Conservation (phyloP, 2,888 invertebrate genomes). For the Lepidocyrtoides sp. region DNA sequence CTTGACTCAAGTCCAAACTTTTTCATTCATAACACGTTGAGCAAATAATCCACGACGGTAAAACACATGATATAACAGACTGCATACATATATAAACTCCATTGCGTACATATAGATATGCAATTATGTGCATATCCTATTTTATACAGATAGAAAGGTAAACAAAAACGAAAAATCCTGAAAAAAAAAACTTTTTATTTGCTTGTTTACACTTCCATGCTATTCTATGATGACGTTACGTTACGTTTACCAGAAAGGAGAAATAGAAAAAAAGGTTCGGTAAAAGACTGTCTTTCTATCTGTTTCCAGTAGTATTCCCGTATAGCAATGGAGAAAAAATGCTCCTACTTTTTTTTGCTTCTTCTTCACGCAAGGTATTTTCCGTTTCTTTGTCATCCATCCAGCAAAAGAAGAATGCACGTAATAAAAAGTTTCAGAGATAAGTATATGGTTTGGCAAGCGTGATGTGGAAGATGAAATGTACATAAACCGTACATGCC, state of each 20-base stretch:
- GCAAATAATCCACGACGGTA: slow-evolving; percentile 49
- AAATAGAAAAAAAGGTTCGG: slow-evolving; percentile 48
- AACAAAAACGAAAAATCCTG: slow-evolving; percentile 69
- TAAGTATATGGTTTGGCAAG: not conserved
- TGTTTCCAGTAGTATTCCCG: not conserved
- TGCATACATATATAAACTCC: not conserved
- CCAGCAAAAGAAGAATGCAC: not conserved
- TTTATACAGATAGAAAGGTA: slow-evolving; percentile 63
- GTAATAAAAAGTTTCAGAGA: not conserved
- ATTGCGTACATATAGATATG: not conserved
- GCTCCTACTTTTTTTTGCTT: not conserved
- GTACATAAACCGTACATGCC: too few relatives aligned
- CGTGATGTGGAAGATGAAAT: not conserved
- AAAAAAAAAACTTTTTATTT: slow-evolving; percentile 78
- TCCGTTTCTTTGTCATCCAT: not conserved
- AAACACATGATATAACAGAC: not conserved
- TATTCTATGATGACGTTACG: too few relatives aligned
- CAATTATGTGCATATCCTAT: not conserved
- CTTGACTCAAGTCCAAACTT: slow-evolving; percentile 14
- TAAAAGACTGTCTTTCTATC: slow-evolving; percentile 32
- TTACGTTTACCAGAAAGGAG: slow-evolving; percentile 16
- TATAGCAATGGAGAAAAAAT: not conserved
- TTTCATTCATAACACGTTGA: slow-evolving; percentile 59
- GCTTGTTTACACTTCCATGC: slow-evolving; percentile 72
- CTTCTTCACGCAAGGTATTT: slow-evolving; percentile 12